Percentiles rank a stretch among this genome's conserved stretches.
These are phyloP conservation scores for Stigmatopora nigra DNA, from an alignment of 2,113 vertebrate genomes.

Conservation along the genomic window DNA sequence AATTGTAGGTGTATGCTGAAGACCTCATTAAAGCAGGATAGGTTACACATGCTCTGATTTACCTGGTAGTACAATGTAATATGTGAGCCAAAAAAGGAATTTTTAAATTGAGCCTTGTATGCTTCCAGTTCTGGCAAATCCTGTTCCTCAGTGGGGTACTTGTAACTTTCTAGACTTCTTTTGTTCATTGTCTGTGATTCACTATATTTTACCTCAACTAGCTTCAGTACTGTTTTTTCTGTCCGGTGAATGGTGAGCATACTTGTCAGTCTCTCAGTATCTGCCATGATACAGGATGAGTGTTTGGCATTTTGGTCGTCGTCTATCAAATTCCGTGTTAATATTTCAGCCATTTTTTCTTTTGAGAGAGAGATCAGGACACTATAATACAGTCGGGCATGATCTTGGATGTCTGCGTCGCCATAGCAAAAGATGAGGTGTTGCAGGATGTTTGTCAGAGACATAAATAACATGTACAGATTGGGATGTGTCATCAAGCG, in stretches of 20 bases:
- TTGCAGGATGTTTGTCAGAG: constrained; percentile 74
- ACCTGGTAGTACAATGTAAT: constrained; percentile 65
- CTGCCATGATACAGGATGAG: constrained; percentile 71
- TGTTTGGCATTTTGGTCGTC: constrained; percentile 61
- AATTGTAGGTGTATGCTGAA: constrained; percentile 79
- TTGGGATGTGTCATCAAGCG: constrained; percentile 68
- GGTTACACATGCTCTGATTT: constrained; percentile 28
- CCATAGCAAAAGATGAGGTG: constrained; percentile 62
- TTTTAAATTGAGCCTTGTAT: constrained; percentile 61
- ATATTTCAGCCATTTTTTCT: constrained; percentile 71
- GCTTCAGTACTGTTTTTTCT: constrained; percentile 43
- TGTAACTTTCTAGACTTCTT: rapidly evolving
- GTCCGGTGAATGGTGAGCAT: constrained; percentile 68
- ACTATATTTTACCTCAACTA: constrained; percentile 29
- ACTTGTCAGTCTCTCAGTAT: constrained; percentile 72
- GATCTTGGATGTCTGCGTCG: constrained; percentile 78
- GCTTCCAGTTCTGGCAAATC: constrained; percentile 12
- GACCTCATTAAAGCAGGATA: constrained; percentile 61
- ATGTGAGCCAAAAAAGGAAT: constrained; percentile 50
- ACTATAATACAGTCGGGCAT: constrained; percentile 79
- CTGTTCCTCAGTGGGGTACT: not conserved
- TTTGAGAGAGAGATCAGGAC: constrained; percentile 75
- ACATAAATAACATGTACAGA: constrained; percentile 53
- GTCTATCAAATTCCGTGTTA: constrained; percentile 53
- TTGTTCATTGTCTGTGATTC: not conserved